Evolutionary conservation across 2,888 invertebrate species (phyloP), one percentile per base, ranked within the genome.

Genomic region (Allolobophora icterica): DNA sequence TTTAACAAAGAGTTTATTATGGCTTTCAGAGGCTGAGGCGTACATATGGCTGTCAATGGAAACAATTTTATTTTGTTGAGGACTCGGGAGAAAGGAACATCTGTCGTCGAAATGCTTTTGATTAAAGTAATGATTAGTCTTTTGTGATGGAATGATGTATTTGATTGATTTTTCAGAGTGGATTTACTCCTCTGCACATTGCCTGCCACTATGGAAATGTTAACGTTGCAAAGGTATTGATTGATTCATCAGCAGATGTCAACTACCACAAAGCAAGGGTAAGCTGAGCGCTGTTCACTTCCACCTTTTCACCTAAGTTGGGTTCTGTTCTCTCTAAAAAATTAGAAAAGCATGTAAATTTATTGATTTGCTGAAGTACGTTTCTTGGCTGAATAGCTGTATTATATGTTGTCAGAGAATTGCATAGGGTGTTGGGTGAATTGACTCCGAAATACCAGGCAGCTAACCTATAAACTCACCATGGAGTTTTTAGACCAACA

Each of bases 201-300:
- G 98, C 99, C 91, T 98, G 99, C 30, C 99, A 99, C 96, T 99
- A 99, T 95, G 99, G 99, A 93, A 99, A 99, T 96, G 98, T 98
- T 95, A 97, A 98, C 93, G 98, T 99, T 91, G 99, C 98, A 92
- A 97, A 97, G 94, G 96, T 99, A 93, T 97, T 99, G 91, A 97
- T 99, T 92, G 98, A 98, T 93, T 98, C 98, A 95, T 99, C 99
- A 91, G 99, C 99, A 92, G 99, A 99, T 95, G 99, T 99, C 92
- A 99, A 99, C 96, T 99, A 98, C 35, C 45, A 91, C 95, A 97
- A 98, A 93, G 99, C 99, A 35, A 99, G 99, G 96, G 97, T 97
- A 19, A n/a, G 89, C 90, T 35, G 1, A 35, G 95, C 93, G 24
- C 52, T 24, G 24, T 24, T 52, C n/a, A 11, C n/a, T n/a, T 71